Evolutionary conservation across 2,888 invertebrate species (phyloP).

Genomic region (Junonia oenone): DNA sequence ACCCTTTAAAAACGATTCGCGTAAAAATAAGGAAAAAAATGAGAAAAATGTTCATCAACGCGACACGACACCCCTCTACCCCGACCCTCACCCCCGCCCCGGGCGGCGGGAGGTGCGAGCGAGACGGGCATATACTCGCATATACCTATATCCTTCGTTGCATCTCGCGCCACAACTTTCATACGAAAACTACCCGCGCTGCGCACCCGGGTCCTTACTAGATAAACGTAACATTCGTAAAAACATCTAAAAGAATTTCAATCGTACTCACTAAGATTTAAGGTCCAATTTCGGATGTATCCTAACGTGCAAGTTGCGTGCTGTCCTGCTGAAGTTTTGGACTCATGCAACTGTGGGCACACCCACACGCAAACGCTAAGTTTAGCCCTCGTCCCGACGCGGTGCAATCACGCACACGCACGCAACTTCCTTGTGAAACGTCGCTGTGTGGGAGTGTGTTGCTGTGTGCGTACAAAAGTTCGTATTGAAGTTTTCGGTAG

Average conservation of each 20-base stretch:
- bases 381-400: conserved; percentile 60
- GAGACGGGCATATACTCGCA: conserved; percentile 42
- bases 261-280: conserved; percentile 22
- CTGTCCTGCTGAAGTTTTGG: conserved; percentile 57
- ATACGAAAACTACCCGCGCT: conserved; percentile 76
- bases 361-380: conserved; percentile 60
- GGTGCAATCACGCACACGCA: conserved; percentile 63
- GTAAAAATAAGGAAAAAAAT: conserved; percentile 75
- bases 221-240: conserved; percentile 38
- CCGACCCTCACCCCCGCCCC: conserved; percentile 47
- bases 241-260: conserved; percentile 16
- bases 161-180: conserved; percentile 74
- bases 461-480: conserved; percentile 66
- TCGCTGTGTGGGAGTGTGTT: conserved; percentile 37
- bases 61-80: conserved; percentile 66
- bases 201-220: conserved; percentile 47
- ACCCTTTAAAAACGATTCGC: conserved; percentile 80
- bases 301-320: conserved; percentile 31
- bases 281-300: conserved; percentile 15
- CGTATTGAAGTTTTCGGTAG: conserved; percentile 75
- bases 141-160: conserved; percentile 51
- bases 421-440: conserved; percentile 48
- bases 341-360: conserved; percentile 66
- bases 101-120: conserved; percentile 66
- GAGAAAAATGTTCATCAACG: conserved; percentile 80